Percentiles rank a stretch among this genome's conserved stretches.
Conservation (phyloP, 2,888 invertebrate species). For the Cephonodes hylas region DNA sequence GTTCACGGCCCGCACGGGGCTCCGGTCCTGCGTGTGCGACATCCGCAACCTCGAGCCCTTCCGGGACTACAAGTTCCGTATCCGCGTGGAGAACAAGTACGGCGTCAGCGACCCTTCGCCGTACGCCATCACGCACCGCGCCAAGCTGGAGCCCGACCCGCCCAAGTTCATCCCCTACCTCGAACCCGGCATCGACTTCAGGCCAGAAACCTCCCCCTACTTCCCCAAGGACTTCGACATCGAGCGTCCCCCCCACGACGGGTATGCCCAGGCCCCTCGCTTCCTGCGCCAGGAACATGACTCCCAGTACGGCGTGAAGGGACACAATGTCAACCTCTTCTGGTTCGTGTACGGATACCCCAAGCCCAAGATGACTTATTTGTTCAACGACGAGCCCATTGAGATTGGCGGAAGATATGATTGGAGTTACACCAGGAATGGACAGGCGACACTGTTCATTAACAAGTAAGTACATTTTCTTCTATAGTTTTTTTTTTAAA, state of each 20-base stretch:
- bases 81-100: slow-evolving; percentile 97
- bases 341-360: slow-evolving; percentile 99
- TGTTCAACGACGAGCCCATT: slow-evolving; percentile 90
- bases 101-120: slow-evolving; percentile 98
- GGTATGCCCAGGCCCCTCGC: slow-evolving; percentile 90
- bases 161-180: slow-evolving; percentile 90
- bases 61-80: slow-evolving; percentile 96
- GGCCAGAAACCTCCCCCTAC: slow-evolving; percentile 91
- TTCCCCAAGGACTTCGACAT: slow-evolving; percentile 96
- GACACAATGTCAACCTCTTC: slow-evolving; percentile 93
- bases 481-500: too few relatives aligned
- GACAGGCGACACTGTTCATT: slow-evolving; percentile 93
- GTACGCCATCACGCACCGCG: slow-evolving; percentile 89
- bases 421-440: slow-evolving; percentile 93
- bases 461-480: slow-evolving; percentile 90
- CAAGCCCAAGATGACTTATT: slow-evolving; percentile 95
- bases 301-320: slow-evolving; percentile 94
- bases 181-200: slow-evolving; percentile 89
- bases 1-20: slow-evolving; percentile 92
- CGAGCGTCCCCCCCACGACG: slow-evolving; percentile 92
- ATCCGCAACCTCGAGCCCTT: slow-evolving; percentile 94
- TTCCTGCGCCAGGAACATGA: slow-evolving; percentile 94
- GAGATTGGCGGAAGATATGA: slow-evolving; percentile 92
- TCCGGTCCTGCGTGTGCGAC: slow-evolving; percentile 94
- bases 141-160: slow-evolving; percentile 88